A percentile compares a stretch with the other conserved stretches of the same genome.
Conservation (phyloP, 1,140 invertebrate genomes). For the Lasioglossum baleicum region DNA sequence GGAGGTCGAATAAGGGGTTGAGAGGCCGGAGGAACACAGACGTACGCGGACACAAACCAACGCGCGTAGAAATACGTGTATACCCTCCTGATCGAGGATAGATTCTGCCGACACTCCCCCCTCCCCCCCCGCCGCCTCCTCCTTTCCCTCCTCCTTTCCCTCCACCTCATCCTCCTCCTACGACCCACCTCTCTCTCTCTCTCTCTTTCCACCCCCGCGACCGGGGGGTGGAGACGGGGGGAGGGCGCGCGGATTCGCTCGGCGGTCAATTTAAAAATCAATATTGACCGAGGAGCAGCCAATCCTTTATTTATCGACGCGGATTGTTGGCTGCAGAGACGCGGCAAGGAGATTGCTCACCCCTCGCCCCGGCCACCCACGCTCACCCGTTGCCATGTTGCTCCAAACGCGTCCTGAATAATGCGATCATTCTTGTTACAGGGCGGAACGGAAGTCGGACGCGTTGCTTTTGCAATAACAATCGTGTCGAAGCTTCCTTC, state of each 20-base stretch:
- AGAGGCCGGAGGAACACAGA: conserved; percentile 1
- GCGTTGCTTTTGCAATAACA: conserved; percentile 46
- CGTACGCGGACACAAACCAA: conserved; percentile 36
- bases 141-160: too few species aligned
- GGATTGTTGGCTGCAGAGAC: conserved; percentile 73
- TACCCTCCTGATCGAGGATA: conserved; percentile 53
- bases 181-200: too few species aligned
- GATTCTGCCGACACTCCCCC: conserved; percentile 50
- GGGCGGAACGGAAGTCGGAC: conserved; percentile 27
- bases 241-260: conserved; percentile 73
- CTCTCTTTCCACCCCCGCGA: neutral
- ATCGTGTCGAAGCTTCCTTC: conserved; percentile 25
- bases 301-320: conserved; percentile 79
- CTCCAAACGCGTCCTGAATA: conserved; percentile 75
- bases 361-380: conserved; percentile 24
- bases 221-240: conserved; percentile 2
- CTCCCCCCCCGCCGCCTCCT: too few species aligned
- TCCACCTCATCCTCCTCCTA: too few species aligned
- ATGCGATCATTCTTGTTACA: conserved; percentile 71
- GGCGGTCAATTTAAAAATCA: conserved; percentile 80
- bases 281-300: conserved; percentile 79
- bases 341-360: conserved; percentile 67
- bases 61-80: conserved; percentile 47
- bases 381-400: conserved; percentile 63
- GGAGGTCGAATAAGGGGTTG: conserved; percentile 17